phyloP scores from a whole-genome alignment of 2,888 invertebrate species.

The Coleophora flavipennella region DNA sequence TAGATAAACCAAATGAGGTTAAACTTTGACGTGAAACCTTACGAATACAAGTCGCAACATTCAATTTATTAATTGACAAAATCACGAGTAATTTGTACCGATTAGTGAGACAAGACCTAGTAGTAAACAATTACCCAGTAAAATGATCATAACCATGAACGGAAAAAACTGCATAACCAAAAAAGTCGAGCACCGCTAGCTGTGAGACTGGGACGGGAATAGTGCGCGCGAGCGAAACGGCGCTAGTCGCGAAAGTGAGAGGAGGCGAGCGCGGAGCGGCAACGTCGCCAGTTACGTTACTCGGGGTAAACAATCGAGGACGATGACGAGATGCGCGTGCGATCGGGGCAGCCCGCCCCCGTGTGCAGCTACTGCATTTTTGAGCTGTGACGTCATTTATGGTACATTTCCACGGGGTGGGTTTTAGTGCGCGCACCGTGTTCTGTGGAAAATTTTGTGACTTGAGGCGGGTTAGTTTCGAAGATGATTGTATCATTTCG shows the following conservation, averaged over 20 bases:
- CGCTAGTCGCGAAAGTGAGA: slow-evolving; percentile 65
- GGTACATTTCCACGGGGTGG: background rate
- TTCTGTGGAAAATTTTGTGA: no score
- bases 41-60: no score
- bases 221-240: slow-evolving; percentile 33
- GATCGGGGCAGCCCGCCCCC: slow-evolving; percentile 33
- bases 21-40: no score
- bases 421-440: background rate
- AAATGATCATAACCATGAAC: slow-evolving; percentile 52
- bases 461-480: no score
- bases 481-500: no score
- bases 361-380: slow-evolving; percentile 63
- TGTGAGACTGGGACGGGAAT: slow-evolving; percentile 40
- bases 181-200: slow-evolving; percentile 70
- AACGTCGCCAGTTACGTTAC: slow-evolving; percentile 63
- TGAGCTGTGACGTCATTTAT: slow-evolving; percentile 48
- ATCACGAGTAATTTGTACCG: slow-evolving; percentile 25
- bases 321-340: slow-evolving; percentile 60
- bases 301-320: slow-evolving; percentile 66
- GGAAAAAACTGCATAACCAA: slow-evolving; percentile 65
- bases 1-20: slow-evolving; percentile 15
- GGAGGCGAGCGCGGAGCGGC: slow-evolving; percentile 60
- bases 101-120: slow-evolving; percentile 12
- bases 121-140: slow-evolving; percentile 50
- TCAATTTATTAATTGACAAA: slow-evolving; percentile 7